phyloP scores from a whole-genome alignment of 2,113 vertebrate genomes.

The Centropristis striata region DNA sequence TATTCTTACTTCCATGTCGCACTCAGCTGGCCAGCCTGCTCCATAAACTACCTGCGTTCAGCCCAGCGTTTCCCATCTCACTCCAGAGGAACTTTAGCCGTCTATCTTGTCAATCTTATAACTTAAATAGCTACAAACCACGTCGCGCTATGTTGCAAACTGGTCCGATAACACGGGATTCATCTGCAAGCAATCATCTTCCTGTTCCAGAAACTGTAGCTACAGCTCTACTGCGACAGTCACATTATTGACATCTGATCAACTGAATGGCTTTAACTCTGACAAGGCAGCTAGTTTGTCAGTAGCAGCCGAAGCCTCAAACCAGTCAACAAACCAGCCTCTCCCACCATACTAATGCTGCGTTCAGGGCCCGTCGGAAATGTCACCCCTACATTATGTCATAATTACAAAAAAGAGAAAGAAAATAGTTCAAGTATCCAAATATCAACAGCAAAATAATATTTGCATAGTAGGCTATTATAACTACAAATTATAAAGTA shows the following conservation, averaged over 20 bases:
- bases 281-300: constrained; percentile 1
- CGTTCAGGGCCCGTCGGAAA: constrained; percentile 28
- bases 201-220: not conserved
- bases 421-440: not conserved
- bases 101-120: constrained; percentile 64
- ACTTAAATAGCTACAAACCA: constrained; percentile 40
- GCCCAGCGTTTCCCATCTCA: constrained; percentile 48
- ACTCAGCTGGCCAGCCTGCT: constrained; percentile 25
- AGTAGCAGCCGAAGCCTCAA: constrained; percentile 9
- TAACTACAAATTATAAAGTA: too few relatives aligned
- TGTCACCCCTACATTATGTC: not conserved
- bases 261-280: constrained; percentile 18
- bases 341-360: constrained; percentile 51
- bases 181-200: not conserved
- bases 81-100: constrained; percentile 61
- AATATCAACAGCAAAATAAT: not conserved
- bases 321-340: constrained; percentile 70
- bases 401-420: too few relatives aligned
- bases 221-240: not conserved
- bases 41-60: constrained; percentile 23
- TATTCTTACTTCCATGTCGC: constrained; percentile 15
- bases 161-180: not conserved
- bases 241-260: constrained; percentile 46
- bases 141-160: not conserved
- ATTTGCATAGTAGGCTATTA: not conserved